Conservation (phyloP, 2,888 invertebrate species). For the Lasioglossum leucozonium region DNA sequence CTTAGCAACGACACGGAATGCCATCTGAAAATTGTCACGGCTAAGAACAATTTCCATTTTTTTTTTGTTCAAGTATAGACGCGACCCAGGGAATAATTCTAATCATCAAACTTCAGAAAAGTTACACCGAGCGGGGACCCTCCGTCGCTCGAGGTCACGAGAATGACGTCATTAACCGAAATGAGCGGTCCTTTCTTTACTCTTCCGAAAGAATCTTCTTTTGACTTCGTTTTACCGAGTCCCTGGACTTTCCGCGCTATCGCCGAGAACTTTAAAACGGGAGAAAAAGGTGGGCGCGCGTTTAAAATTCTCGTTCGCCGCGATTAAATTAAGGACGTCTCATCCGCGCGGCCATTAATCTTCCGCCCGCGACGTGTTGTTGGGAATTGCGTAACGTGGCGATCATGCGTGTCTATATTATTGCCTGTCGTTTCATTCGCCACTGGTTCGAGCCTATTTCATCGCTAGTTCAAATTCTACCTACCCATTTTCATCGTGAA, state of each 20-base stretch:
- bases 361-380: constrained; percentile 19
- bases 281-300: constrained; percentile 24
- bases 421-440: not conserved
- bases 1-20: not conserved
- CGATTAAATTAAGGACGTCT: constrained; percentile 39
- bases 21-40: not conserved
- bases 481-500: no score
- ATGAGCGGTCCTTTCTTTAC: constrained; percentile 67
- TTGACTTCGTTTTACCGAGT: constrained; percentile 41
- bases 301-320: constrained; percentile 43
- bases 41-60: not conserved
- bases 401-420: constrained; percentile 21
- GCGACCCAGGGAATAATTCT: constrained; percentile 48
- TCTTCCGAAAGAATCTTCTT: constrained; percentile 44
- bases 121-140: constrained; percentile 74
- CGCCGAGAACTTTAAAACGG: constrained; percentile 35
- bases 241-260: constrained; percentile 60
- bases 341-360: constrained; percentile 28
- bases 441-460: not conserved
- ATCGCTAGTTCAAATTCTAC: no score
- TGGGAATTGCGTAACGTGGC: constrained; percentile 23
- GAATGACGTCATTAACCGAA: constrained; percentile 73
- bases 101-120: constrained; percentile 73
- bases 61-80: not conserved
- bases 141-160: constrained; percentile 53